Evolutionary conservation across 2,888 invertebrate species (phyloP).

Genomic region (Abrostola tripartita): DNA sequence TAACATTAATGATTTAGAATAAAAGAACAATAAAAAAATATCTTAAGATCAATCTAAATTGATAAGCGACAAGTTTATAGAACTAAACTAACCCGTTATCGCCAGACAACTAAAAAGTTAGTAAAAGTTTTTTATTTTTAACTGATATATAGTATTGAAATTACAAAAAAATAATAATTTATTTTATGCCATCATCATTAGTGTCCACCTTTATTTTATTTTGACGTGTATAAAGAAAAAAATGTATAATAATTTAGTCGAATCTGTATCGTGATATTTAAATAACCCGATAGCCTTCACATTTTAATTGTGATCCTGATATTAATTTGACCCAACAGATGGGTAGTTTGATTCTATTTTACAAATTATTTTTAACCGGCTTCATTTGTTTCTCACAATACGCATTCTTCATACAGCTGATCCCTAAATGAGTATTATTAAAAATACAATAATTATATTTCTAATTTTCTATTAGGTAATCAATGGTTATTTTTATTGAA

Average conservation of each 20-base stretch:
- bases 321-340: slow-evolving; percentile 36
- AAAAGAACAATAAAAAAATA: too few species aligned
- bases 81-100: too few species aligned
- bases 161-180: neutral
- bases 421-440: too few species aligned
- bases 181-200: slow-evolving; percentile 7
- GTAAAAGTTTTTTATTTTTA: too few species aligned
- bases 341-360: slow-evolving; percentile 20
- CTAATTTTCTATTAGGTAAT: too few species aligned
- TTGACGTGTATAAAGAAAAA: slow-evolving; percentile 9
- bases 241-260: neutral
- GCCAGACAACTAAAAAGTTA: too few species aligned
- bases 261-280: slow-evolving; percentile 35
- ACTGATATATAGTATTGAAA: neutral
- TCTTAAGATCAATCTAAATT: too few species aligned
- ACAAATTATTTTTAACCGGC: slow-evolving; percentile 6
- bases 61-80: too few species aligned
- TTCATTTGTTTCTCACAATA: neutral
- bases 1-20: too few species aligned
- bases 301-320: slow-evolving; percentile 24
- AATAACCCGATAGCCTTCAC: slow-evolving; percentile 44
- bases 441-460: too few species aligned
- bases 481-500: too few species aligned
- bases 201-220: slow-evolving; percentile 15
- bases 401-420: too few species aligned